phyloP scores from a whole-genome alignment of 2,888 invertebrate genomes.

The Rhogogaster chlorosoma region DNA sequence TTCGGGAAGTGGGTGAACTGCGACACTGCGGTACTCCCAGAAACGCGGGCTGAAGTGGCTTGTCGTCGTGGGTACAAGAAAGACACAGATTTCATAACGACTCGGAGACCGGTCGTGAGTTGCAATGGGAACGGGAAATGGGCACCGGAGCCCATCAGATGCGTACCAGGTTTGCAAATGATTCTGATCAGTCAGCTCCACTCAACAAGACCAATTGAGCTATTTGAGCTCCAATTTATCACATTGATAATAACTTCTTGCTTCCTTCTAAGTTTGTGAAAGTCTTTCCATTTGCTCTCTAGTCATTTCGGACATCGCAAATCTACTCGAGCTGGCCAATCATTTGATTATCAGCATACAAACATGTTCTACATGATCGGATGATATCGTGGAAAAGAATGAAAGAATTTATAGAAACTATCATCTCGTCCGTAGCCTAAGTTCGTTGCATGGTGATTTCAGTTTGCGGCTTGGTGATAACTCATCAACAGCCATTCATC shows the following conservation, averaged over 20 bases:
- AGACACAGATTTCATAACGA: slow-evolving; percentile 50
- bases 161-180: slow-evolving; percentile 72
- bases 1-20: slow-evolving; percentile 56
- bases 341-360: background rate
- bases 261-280: background rate
- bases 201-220: slow-evolving; percentile 3
- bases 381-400: background rate
- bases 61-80: slow-evolving; percentile 67
- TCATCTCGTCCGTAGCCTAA: background rate
- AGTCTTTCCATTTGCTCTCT: background rate
- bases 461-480: slow-evolving; percentile 72
- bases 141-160: slow-evolving; percentile 72
- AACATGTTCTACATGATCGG: background rate
- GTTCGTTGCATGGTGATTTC: slow-evolving; percentile 55
- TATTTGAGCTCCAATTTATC: background rate
- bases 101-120: slow-evolving; percentile 60
- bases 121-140: slow-evolving; percentile 71
- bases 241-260: background rate
- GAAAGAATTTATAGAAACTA: background rate
- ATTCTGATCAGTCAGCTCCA: slow-evolving; percentile 20
- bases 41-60: slow-evolving; percentile 64
- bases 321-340: background rate
- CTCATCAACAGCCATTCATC: slow-evolving; percentile 3
- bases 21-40: slow-evolving; percentile 62
- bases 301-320: background rate